Percentiles rank a stretch among this genome's conserved stretches.
Conservation (phyloP, 2,888 invertebrate genomes). For the Odontomyia ornata region DNA sequence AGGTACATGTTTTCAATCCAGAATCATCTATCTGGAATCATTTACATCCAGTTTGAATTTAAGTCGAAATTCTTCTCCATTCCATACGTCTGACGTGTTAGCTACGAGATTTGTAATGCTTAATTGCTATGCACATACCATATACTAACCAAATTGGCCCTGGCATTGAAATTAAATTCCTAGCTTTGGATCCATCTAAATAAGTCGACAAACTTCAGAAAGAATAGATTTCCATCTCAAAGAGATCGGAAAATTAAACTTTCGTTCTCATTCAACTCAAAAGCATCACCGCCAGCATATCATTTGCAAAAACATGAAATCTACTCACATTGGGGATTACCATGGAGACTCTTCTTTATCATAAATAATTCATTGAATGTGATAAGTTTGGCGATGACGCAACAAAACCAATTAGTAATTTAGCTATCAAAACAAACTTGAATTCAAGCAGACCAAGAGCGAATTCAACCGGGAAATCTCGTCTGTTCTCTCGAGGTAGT, state of each 20-base stretch:
- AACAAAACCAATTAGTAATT: not conserved
- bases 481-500: not conserved
- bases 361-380: not conserved
- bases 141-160: no score
- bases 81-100: no score
- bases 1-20: no score
- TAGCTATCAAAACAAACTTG: not conserved
- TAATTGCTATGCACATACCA: no score
- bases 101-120: no score
- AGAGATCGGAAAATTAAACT: not conserved
- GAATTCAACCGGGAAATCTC: not conserved
- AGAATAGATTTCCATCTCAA: not conserved
- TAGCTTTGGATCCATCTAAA: not conserved
- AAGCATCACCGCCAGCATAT: no score
- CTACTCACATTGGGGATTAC: no score
- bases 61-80: no score
- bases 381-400: constrained; percentile 6
- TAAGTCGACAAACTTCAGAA: not conserved
- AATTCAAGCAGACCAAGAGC: not conserved
- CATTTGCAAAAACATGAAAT: no score
- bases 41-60: no score
- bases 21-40: no score
- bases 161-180: not conserved
- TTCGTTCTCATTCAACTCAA: no score
- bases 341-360: not conserved